Base-by-base conservation (phyloP, 2,797 vertebrate genomes). In the Poecilia gillii region DNA sequence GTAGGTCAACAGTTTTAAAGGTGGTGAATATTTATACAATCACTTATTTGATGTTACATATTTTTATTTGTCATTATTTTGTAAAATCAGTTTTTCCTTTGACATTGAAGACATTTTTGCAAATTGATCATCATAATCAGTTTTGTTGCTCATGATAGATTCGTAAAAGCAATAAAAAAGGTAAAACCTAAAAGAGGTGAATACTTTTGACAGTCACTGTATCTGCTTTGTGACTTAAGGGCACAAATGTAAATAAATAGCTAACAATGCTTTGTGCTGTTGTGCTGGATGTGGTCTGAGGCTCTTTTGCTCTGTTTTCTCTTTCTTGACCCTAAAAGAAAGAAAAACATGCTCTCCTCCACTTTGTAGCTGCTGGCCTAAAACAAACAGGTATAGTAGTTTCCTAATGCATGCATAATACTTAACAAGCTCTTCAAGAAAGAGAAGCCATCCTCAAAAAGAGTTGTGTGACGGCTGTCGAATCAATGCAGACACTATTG, bases 401-500 rank as follows among this genome's bases (percentile, higher is more conserved):
- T 87, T 91, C 71, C 80, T 81, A 36, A 73, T 62, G 47, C 79
- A 75, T 41, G 68, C 4, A n/a, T 76, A 13, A 23, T 66, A 57
- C 31, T 49, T 25, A 77, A 76, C 41, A 76, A 80, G 77, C 70
- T 77, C 81, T 76, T 70, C 71, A 71, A 39, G 66, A 80, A 77
- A 76, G 47, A 78, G 51, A 43, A 70, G 31, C 57, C 28, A 16
- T 72, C 70, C 73, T 86, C 39, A 83, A 81, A 71, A 59, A 71
- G 85, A 71, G 80, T 88, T 91, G 86, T 89, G 82, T 93, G 92
- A 91, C 84, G 73, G 84, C 82, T 86, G 85, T 91, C 80, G 93
- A 90, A 92, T 94, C 87, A 85, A 94, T 88, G 84, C 88, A 91
- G 92, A 90, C 75, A 51, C 77, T 87, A 83, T 73, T 76, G 83